Evolutionary conservation across 2,113 vertebrate species (phyloP), one percentile per base, ranked within the genome.

Genomic region (Silurus glanis): DNA sequence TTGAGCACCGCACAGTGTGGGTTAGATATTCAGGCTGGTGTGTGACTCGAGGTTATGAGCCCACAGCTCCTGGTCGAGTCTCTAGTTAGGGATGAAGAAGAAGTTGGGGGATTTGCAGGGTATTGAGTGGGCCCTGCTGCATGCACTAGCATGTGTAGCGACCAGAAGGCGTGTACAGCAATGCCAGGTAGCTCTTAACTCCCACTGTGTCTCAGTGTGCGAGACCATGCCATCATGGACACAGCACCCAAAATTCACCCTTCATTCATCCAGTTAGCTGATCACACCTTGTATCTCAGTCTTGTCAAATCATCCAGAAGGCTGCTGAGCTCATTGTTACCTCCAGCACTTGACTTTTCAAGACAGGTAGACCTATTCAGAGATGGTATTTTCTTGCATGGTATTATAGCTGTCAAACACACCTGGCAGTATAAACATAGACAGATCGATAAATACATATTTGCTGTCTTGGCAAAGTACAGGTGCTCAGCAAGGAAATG

Each of bases 101-200:
- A 64, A 64, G 5, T 16, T 23, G 56, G 28, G 51, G 25, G 25
- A 37, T 55, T 55, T 87, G 25, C 64, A 56, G 3, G 51, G 58
- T 17, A 71, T 13, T 49, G 55, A 71, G 79, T 83, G 71, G 86
- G 85, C 85, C 85, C 55, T 49, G 62, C 51, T 85, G 62, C 84
- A 80, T 80, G 75, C 56, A 45, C 17, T 23, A 80, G 61, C 59
- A 47, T 66, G 49, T 47, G 58, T n/a, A 9, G 81, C 58, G 59
- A 7, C 53, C 61, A 83, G 85, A 76, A 86, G 80, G 85, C 58
- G 79, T 74, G 79, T 75, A 17, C 25, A 75, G 80, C 51, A 74
- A 7, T 58, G 10, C 66, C 61, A 51, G 61, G 37, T 10, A 49
- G 13, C 37, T 47, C 13, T 13, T 75, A 17, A 59, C 28, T 8